Percentiles rank a stretch among this genome's conserved stretches.
Evolutionary conservation across 2,797 vertebrate species (phyloP).

Genomic region (Tenualosa thibaudeaui): DNA sequence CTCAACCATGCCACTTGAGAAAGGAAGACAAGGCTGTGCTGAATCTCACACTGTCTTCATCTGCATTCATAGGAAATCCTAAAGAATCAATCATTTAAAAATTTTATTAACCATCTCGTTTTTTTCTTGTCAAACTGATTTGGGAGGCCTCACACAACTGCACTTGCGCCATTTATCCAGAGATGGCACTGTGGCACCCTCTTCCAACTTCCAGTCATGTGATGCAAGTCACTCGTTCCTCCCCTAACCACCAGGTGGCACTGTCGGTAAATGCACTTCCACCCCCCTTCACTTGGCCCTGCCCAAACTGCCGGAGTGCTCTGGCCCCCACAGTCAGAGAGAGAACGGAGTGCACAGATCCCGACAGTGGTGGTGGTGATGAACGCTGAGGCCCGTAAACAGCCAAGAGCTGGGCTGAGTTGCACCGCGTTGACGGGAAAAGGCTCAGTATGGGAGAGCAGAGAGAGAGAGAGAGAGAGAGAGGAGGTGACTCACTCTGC

Average conservation of each 20-base stretch:
- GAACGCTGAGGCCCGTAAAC: conserved; percentile 47
- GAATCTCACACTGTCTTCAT: background rate
- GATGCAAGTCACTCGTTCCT: conserved; percentile 22
- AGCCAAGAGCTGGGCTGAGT: conserved; percentile 44
- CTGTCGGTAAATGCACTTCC: conserved; percentile 56
- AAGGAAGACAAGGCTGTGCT: background rate
- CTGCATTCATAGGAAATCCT: background rate
- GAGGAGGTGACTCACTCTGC: conserved; percentile 46
- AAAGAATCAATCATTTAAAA: background rate
- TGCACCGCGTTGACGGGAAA: conserved; percentile 51
- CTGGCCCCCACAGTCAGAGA: conserved; percentile 1
- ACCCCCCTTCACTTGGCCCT: conserved; percentile 39
- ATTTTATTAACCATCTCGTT: background rate
- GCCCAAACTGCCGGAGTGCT: conserved; percentile 28
- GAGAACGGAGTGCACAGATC: conserved; percentile 18
- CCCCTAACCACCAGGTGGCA: conserved; percentile 57
- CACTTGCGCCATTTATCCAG: conserved; percentile 41
- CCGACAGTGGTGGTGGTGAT: background rate
- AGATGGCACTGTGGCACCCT: conserved; percentile 37
- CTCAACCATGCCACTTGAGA: background rate
- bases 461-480: conserved; percentile 26
- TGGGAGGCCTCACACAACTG: background rate
- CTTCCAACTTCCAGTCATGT: background rate
- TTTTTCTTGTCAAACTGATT: background rate
- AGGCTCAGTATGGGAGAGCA: conserved; percentile 30